A percentile compares a stretch with the other conserved stretches of the same genome.
phyloP scores from a whole-genome alignment of 2,888 invertebrate species.

The Aphidoletes aphidimyza region DNA sequence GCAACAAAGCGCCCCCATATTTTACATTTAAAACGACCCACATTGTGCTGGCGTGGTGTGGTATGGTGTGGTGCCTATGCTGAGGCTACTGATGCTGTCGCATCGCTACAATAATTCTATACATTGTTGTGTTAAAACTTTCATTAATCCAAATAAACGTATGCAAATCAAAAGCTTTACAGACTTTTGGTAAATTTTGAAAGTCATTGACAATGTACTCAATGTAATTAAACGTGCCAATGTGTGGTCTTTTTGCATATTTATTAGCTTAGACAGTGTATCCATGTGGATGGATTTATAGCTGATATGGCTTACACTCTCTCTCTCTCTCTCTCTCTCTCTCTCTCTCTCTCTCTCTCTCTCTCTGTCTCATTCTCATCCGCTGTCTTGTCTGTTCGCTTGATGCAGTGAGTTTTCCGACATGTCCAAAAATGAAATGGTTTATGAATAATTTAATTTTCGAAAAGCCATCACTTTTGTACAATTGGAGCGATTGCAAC shows the following conservation, averaged over 20 bases:
- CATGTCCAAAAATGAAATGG: constrained; percentile 8
- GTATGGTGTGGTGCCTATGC: too few species aligned
- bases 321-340: too few species aligned
- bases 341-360: too few species aligned
- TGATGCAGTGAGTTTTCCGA: too few species aligned
- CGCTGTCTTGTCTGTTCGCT: too few species aligned
- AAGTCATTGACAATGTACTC: not conserved
- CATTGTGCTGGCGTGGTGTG: too few species aligned
- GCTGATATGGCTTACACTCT: too few species aligned
- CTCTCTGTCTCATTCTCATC: too few species aligned
- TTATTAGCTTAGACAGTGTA: not conserved
- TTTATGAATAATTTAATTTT: constrained; percentile 36
- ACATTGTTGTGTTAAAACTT: not conserved
- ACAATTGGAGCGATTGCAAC: too few species aligned
- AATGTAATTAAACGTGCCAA: not conserved
- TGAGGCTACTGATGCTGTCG: too few species aligned
- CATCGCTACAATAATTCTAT: not conserved
- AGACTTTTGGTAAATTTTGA: not conserved
- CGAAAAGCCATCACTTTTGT: not conserved
- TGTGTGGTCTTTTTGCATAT: not conserved
- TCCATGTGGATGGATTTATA: not conserved
- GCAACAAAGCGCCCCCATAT: constrained; percentile 8
- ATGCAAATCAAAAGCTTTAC: constrained; percentile 17
- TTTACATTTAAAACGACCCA: not conserved
- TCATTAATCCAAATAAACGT: constrained; percentile 49